Evolutionary conservation across 1,140 invertebrate genomes (phyloP).

Genomic region (Idris sp.): DNA sequence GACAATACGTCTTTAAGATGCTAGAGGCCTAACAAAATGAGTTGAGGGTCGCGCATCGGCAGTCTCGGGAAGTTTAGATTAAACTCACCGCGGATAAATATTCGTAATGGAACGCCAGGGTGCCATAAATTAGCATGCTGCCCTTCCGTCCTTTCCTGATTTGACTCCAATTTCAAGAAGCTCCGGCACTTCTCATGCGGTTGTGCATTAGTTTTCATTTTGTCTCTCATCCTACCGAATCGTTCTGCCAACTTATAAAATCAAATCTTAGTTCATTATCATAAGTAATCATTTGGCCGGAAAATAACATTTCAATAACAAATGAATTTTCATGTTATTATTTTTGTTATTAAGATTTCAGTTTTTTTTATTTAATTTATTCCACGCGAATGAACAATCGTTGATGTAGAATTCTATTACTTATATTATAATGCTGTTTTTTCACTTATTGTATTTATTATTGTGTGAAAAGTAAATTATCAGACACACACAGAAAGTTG

Average conservation of each 20-base stretch:
- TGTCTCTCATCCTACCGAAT: slow-evolving; percentile 24
- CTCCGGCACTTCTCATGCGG: slow-evolving; percentile 51
- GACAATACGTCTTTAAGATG: slow-evolving; percentile 78
- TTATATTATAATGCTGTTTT: no score
- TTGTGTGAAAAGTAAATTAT: no score
- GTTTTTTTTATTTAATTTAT: no score
- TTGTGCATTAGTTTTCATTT: slow-evolving; percentile 64
- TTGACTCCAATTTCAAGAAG: slow-evolving; percentile 65
- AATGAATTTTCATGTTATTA: neutral
- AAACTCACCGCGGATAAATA: slow-evolving; percentile 79
- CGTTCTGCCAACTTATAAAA: slow-evolving; percentile 30
- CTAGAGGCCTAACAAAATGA: slow-evolving; percentile 60
- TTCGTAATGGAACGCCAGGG: slow-evolving; percentile 79
- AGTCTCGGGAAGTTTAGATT: slow-evolving; percentile 78
- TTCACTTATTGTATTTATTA: no score
- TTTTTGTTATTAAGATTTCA: neutral
- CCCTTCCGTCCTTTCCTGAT: slow-evolving; percentile 66
- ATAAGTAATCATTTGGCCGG: slow-evolving; percentile 48
- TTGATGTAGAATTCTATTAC: no score
- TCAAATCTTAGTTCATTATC: slow-evolving; percentile 52
- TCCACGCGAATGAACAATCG: no score
- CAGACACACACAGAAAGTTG: slow-evolving; percentile 18
- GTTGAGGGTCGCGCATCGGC: slow-evolving; percentile 54
- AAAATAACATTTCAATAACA: slow-evolving; percentile 20
- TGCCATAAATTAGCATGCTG: slow-evolving; percentile 79